These are phyloP conservation scores for Tanypteryx hageni DNA, from an alignment of 2,888 invertebrate genomes.

Conservation along the genomic window DNA sequence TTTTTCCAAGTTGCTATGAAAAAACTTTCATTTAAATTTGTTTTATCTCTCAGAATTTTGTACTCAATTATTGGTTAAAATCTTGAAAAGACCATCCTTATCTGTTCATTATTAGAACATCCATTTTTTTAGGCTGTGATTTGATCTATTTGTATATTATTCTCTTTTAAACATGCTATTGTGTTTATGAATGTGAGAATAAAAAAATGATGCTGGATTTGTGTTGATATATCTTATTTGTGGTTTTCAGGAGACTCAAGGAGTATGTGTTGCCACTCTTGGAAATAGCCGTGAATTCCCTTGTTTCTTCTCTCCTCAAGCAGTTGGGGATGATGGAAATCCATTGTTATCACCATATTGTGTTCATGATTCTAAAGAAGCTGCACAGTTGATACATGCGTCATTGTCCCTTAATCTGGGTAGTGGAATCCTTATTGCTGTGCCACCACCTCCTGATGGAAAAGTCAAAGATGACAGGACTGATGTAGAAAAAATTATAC, in stretches of 20 bases:
- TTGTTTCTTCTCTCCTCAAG: conserved; percentile 92
- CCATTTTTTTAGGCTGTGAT: no score
- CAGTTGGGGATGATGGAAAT: conserved; percentile 77
- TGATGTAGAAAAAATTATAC: conserved; percentile 83
- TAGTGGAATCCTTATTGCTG: conserved; percentile 91
- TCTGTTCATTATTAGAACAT: no score
- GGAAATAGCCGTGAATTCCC: conserved; percentile 87
- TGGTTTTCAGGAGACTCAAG: conserved; percentile 89
- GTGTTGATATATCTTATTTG: conserved; percentile 59
- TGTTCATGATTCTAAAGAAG: conserved; percentile 80
- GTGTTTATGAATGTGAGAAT: no score
- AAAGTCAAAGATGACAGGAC: conserved; percentile 71
- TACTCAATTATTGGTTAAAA: no score
- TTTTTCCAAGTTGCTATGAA: no score
- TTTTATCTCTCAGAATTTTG: no score
- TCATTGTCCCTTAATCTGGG: conserved; percentile 78
- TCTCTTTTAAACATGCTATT: no score
- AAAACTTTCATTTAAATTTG: no score
- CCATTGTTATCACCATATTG: conserved; percentile 83
- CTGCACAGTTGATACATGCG: conserved; percentile 83
- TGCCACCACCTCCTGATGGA: conserved; percentile 88
- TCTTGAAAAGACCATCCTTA: no score
- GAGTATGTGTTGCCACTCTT: conserved; percentile 91
- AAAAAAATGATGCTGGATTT: conserved; percentile 66
- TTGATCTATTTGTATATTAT: no score